Conservation (phyloP, 2,888 invertebrate genomes). For the Epinotia ramella region DNA sequence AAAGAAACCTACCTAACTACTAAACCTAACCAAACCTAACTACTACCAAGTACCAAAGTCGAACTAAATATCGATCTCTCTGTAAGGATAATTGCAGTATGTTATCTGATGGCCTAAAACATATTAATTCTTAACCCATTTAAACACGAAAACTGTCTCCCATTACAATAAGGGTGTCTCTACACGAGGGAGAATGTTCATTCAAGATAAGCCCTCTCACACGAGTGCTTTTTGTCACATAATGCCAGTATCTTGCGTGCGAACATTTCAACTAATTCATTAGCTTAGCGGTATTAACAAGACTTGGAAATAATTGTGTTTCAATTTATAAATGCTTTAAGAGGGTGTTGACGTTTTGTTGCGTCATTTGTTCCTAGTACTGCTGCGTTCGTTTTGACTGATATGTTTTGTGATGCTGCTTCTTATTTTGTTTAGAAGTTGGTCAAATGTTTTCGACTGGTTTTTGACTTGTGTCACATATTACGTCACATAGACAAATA, state of each 20-base stretch:
- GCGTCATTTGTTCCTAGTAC: neutral
- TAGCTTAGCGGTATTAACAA: constrained; percentile 41
- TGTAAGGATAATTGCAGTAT: neutral
- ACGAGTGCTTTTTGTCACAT: constrained; percentile 75
- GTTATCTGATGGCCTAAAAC: constrained; percentile 4
- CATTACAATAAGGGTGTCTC: constrained; percentile 50
- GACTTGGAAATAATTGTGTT: constrained; percentile 40
- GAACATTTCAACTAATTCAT: constrained; percentile 50
- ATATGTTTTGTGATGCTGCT: neutral
- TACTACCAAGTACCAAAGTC: too few species aligned
- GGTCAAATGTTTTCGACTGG: too few species aligned
- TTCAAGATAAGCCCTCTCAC: constrained; percentile 70
- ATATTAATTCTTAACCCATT: constrained; percentile 20
- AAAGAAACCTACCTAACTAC: too few species aligned
- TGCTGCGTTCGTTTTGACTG: neutral
- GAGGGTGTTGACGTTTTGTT: constrained; percentile 3
- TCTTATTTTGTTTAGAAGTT: neutral
- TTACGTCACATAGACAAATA: neutral
- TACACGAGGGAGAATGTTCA: constrained; percentile 63
- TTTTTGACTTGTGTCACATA: too few species aligned
- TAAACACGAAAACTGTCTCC: constrained; percentile 48
- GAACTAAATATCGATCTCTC: too few species aligned
- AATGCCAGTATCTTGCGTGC: constrained; percentile 65
- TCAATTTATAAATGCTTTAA: constrained; percentile 25
- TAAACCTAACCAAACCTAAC: too few species aligned